Conservation (phyloP, 2,888 invertebrate genomes). For the Onchidella celtica region DNA sequence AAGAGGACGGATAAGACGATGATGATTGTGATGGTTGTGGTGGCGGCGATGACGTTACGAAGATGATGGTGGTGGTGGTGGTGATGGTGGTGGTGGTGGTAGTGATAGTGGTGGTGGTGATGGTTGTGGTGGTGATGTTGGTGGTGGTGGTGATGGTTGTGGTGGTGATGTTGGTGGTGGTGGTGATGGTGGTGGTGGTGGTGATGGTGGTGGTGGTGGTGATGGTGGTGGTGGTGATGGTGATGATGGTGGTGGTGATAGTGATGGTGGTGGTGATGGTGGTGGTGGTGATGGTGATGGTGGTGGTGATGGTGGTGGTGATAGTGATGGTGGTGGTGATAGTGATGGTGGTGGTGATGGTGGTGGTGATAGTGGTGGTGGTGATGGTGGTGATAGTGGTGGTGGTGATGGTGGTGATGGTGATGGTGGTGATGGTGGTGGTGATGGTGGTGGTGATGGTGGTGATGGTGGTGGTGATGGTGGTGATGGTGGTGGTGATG, state of each 20-base stretch:
- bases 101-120: neutral
- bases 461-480: constrained; percentile 6
- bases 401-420: neutral
- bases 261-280: constrained; percentile 15
- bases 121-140: too few relatives aligned
- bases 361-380: constrained; percentile 9
- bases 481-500: constrained; percentile 16
- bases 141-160: too few relatives aligned
- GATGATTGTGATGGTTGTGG: too few relatives aligned
- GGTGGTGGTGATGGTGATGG: constrained; percentile 7
- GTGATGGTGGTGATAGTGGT: constrained; percentile 13
- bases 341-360: constrained; percentile 19
- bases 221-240: constrained; percentile 12
- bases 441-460: neutral
- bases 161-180: too few relatives aligned
- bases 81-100: neutral
- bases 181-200: too few relatives aligned
- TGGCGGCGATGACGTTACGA: neutral
- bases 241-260: constrained; percentile 20
- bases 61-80: neutral
- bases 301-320: constrained; percentile 9
- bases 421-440: constrained; percentile 2
- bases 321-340: constrained; percentile 3
- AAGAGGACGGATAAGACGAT: neutral
- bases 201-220: constrained; percentile 21